Evolutionary conservation across 2,888 invertebrate species (phyloP), one percentile per base, ranked within the genome.

Genomic region (Brachycybe producta): DNA sequence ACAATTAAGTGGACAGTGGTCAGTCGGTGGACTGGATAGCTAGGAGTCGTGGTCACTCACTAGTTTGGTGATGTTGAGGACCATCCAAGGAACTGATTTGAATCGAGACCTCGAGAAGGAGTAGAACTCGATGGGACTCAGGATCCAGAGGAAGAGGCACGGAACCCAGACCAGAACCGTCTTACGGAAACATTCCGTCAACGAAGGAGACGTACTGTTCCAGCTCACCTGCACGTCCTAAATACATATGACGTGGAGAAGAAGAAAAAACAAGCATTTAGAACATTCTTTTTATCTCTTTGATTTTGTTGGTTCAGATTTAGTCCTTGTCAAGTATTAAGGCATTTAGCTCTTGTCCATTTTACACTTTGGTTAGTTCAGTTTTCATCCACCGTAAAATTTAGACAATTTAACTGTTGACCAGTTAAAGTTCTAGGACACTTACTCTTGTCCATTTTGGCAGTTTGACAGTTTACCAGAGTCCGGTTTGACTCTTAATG

Each of bases 101-200:
- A 17, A 17, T 8, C 27, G 19, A 23, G 48, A 41, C 7, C 32
- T 40, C n/a, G 35, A 5, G 15, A 39, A 32, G 5, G 17, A 26
- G 23, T 45, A 52, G 5, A 53, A 24, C 35, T 88, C 87, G 56
- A 88, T 70, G 32, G 79, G 69, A 5, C 82, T 73, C 59, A 83
- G 78, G 1, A 77, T 57, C 85, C 87, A 90, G 15, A 91, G 71
- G 66, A 84, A 86, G 44, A 75, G 73, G 66, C 88, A 87, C 0
- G 95, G 94, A 32, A 77, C 69, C 92, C 94, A 95, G 44, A 88
- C 74, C 26, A 95, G 69, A 1, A 84, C 80, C 1, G 94, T 92
- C 66, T 83, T 82, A 70, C 92, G 83, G 67, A 95, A 92, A 69
- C 95, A 97, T 64, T 75, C 75, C 55, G 92, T 86, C 57, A 95